Base-by-base conservation (phyloP, 2,113 vertebrate species). In the Hepsetus odoe region DNA sequence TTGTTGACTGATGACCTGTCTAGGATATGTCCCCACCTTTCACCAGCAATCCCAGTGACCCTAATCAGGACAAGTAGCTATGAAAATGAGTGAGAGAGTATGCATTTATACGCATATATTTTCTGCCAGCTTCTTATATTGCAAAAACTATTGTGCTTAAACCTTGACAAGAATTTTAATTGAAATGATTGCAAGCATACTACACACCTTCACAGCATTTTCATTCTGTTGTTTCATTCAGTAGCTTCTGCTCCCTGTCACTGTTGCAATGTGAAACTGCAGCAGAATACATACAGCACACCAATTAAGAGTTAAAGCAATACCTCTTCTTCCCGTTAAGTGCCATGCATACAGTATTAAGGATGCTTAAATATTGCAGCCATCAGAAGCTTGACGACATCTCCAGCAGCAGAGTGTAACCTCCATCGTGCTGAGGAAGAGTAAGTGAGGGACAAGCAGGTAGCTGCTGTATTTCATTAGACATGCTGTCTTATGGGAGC, bases 381-480 rank as follows among this genome's bases (percentile, higher is more conserved):
- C 85, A 73, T 14, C 22, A 68, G 83, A 33, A 58, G 18, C 78
- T n/a, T 84, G 59, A 85, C 85, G 76, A 86, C 79, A 77, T 84
- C 73, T 79, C 72, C 86, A 79, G 82, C 76, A n/a, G 74, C 81
- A 84, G 74, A 13, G 64, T 32, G 79, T 5, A 70, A 82, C 28
- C 77, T 62, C 76, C 80, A 81, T 24, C 66, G 33, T 56, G 14
- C 4, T 32, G 46, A 67, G 80, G 74, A 18, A 72, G 82, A 85
- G 86, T 68, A 72, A 82, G 79, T 85, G 79, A 84, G 88, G 86
- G 83, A 86, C 86, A 90, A 86, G 88, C 86, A 90, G 87, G 88
- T 88, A 87, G 85, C 82, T 80, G 77, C 82, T 86, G 85, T 83
- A 87, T 88, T 89, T 90, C 79, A 90, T 91, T 91, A 85, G 83